Conservation (phyloP, 92 coral and sea anemone genomes). For the Phenganax stokvisi region DNA sequence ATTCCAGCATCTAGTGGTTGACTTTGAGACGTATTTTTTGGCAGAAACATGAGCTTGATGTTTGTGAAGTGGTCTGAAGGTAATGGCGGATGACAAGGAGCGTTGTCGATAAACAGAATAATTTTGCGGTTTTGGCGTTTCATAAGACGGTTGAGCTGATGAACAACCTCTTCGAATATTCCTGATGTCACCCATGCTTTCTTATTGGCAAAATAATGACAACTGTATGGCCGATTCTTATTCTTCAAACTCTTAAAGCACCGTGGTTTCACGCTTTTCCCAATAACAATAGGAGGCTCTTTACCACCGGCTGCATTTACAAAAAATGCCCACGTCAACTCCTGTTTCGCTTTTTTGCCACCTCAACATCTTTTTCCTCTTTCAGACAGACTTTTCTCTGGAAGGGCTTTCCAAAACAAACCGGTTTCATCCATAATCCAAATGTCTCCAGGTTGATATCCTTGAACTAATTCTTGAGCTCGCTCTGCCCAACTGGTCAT, state of each 20-base stretch:
- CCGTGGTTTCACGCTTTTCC: conserved; percentile 40
- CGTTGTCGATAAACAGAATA: conserved; percentile 7
- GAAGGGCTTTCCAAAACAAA: conserved; percentile 38
- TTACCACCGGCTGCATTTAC: conserved; percentile 1
- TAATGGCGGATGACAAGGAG: background rate
- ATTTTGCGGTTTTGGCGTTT: background rate
- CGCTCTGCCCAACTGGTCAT: conserved; percentile 44
- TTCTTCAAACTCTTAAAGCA: no score
- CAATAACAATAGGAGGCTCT: conserved; percentile 42
- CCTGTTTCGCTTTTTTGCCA: conserved; percentile 17
- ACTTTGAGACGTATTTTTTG: background rate
- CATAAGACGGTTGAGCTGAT: background rate
- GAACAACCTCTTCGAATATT: conserved; percentile 8
- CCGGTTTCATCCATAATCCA: conserved; percentile 51
- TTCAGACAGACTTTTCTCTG: conserved; percentile 41
- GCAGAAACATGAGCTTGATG: background rate
- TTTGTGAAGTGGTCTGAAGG: background rate
- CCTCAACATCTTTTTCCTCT: conserved; percentile 42
- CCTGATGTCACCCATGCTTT: background rate
- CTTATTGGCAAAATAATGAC: conserved; percentile 13
- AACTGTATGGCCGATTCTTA: conserved; percentile 29
- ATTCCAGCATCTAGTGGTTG: conserved; percentile 5
- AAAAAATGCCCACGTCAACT: conserved; percentile 17
- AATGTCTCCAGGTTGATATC: conserved; percentile 41
- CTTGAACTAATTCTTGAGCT: conserved; percentile 19